phyloP scores from a whole-genome alignment of 2,888 invertebrate species.

The Drosophila greeni region DNA sequence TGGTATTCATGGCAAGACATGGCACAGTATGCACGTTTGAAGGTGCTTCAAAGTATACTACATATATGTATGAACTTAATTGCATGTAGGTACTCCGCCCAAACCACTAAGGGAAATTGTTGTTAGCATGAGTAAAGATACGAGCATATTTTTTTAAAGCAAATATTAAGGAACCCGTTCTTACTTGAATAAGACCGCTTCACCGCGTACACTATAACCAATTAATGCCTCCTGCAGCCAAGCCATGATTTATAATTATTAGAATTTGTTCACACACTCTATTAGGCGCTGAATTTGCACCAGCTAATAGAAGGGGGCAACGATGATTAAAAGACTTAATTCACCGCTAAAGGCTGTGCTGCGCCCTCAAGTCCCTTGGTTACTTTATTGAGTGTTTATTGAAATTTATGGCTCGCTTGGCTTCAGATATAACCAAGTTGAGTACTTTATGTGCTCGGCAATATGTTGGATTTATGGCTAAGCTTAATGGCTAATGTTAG shows the following conservation, averaged over 20 bases:
- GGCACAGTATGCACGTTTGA: slow-evolving; percentile 21
- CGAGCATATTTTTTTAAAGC: not conserved
- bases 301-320: slow-evolving; percentile 11
- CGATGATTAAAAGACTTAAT: slow-evolving; percentile 60
- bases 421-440: slow-evolving; percentile 28
- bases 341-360: slow-evolving; percentile 40
- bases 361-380: slow-evolving; percentile 1
- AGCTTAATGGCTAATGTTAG: slow-evolving; percentile 47
- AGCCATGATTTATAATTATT: slow-evolving; percentile 20
- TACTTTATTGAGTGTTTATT: slow-evolving; percentile 64
- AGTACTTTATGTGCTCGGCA: slow-evolving; percentile 51
- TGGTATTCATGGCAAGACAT: slow-evolving; percentile 16
- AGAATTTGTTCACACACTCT: slow-evolving; percentile 16
- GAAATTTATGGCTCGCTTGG: slow-evolving; percentile 56
- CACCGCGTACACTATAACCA: not conserved
- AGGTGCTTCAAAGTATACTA: slow-evolving; percentile 3
- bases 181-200: not conserved
- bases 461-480: slow-evolving; percentile 49
- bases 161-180: not conserved
- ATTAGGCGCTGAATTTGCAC: slow-evolving; percentile 5
- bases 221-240: not conserved
- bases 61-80: slow-evolving; percentile 9
- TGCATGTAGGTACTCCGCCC: slow-evolving; percentile 10
- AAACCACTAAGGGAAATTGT: not conserved
- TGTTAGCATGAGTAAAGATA: not conserved